Evolutionary conservation across 2,797 vertebrate species (phyloP).

Genomic region (Tenualosa ilisha): DNA sequence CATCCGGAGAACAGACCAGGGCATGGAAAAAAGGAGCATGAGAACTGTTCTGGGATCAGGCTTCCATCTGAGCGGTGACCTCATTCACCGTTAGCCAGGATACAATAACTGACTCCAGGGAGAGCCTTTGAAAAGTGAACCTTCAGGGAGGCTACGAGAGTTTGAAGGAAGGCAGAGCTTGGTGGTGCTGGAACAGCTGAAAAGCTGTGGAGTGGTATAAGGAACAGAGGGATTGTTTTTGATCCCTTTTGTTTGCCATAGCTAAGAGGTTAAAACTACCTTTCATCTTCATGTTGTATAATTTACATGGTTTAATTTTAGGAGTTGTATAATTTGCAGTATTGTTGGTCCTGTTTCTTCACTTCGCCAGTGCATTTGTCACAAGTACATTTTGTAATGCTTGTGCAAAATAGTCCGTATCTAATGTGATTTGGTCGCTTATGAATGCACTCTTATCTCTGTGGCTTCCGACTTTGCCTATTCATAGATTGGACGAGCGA

Average conservation of each 20-base stretch:
- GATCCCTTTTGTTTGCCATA: neutral
- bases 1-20: neutral
- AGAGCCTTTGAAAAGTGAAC: neutral
- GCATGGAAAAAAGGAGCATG: neutral
- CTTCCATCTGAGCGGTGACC: neutral
- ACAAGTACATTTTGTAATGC: conserved; percentile 15
- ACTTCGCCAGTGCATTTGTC: conserved; percentile 8
- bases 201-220: neutral
- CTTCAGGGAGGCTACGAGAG: neutral
- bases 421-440: conserved; percentile 11
- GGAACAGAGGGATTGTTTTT: conserved; percentile 10
- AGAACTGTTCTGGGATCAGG: neutral
- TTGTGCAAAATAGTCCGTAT: conserved; percentile 21
- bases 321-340: conserved; percentile 25
- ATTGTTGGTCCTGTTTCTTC: conserved; percentile 1
- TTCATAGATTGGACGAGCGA: conserved; percentile 17
- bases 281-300: neutral
- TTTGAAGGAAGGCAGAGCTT: conserved; percentile 18
- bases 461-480: conserved; percentile 14
- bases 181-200: neutral
- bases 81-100: neutral
- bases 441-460: conserved; percentile 22
- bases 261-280: conserved; percentile 22
- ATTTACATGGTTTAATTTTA: conserved; percentile 24
- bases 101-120: neutral